Evolutionary conservation across 2,797 vertebrate species (phyloP).

Genomic region (Morelia viridis): DNA sequence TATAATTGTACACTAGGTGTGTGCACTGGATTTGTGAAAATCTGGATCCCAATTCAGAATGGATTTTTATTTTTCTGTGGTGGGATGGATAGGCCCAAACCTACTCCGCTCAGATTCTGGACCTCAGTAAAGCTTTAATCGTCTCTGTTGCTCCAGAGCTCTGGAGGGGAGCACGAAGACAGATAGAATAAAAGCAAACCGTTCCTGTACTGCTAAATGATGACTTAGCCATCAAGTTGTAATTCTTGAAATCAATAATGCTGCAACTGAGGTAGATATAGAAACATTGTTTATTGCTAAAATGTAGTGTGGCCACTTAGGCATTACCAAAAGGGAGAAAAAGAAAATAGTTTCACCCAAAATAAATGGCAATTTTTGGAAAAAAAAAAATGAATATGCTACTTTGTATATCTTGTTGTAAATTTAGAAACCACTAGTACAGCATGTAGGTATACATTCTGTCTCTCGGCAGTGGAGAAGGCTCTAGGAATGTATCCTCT

Average conservation of each 20-base stretch:
- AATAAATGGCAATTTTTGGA: neutral
- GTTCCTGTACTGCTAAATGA: neutral
- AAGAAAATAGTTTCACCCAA: neutral
- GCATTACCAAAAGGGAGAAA: neutral
- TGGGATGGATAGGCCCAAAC: neutral
- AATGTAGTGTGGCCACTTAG: neutral
- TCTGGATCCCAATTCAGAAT: neutral
- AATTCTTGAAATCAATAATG: neutral
- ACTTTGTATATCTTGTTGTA: neutral
- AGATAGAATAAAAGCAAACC: neutral
- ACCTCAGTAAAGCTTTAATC: neutral
- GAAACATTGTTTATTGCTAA: neutral
- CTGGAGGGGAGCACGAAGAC: neutral
- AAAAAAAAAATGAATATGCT: neutral
- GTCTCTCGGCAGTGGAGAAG: neutral
- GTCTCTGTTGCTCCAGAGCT: neutral
- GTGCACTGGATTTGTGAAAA: neutral
- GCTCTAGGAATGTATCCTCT: no score
- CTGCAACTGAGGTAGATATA: neutral
- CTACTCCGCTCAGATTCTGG: neutral
- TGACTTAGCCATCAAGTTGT: neutral
- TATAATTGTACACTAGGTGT: neutral
- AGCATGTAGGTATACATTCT: neutral
- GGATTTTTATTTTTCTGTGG: neutral
- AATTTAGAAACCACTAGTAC: neutral